Evolutionary conservation across 1,140 invertebrate species (phyloP).

Genomic region (Mamestra configurata): DNA sequence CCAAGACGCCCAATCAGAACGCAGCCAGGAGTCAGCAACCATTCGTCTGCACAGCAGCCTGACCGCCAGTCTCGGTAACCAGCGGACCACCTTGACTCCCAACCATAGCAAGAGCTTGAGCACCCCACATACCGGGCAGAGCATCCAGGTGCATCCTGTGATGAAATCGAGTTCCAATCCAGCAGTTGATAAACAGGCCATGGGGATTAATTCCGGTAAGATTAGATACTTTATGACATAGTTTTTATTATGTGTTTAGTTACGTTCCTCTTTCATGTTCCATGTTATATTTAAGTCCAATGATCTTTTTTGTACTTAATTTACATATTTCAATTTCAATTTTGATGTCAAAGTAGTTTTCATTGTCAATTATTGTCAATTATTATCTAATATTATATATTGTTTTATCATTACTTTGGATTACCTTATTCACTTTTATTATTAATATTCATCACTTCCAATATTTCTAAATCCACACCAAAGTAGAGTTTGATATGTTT

Average conservation of each 20-base stretch:
- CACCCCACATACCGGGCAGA: slow-evolving; percentile 78
- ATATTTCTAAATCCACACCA: too few relatives aligned
- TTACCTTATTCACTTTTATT: too few relatives aligned
- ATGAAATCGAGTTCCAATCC: slow-evolving; percentile 87
- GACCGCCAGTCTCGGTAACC: slow-evolving; percentile 64
- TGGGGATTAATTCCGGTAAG: slow-evolving; percentile 84
- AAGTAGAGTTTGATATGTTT: too few relatives aligned
- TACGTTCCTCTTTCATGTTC: neutral
- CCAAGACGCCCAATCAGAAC: slow-evolving; percentile 76
- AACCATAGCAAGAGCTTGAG: slow-evolving; percentile 83
- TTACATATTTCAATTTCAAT: too few relatives aligned
- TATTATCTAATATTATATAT: too few relatives aligned
- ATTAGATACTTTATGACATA: neutral
- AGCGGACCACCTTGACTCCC: slow-evolving; percentile 67
- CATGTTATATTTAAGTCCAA: too few relatives aligned
- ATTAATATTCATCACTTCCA: too few relatives aligned
- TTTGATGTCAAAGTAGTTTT: too few relatives aligned
- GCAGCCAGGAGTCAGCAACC: slow-evolving; percentile 72
- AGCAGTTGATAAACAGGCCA: slow-evolving; percentile 85
- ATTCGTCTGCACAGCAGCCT: slow-evolving; percentile 67
- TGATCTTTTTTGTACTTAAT: too few relatives aligned
- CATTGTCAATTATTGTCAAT: too few relatives aligned
- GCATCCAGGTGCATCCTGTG: slow-evolving; percentile 83
- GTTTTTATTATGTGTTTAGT: slow-evolving; percentile 17
- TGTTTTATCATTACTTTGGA: too few relatives aligned